A percentile compares a stretch with the other conserved stretches of the same genome.
Evolutionary conservation across 2,113 vertebrate species (phyloP).

Genomic region (Mellivora capensis): DNA sequence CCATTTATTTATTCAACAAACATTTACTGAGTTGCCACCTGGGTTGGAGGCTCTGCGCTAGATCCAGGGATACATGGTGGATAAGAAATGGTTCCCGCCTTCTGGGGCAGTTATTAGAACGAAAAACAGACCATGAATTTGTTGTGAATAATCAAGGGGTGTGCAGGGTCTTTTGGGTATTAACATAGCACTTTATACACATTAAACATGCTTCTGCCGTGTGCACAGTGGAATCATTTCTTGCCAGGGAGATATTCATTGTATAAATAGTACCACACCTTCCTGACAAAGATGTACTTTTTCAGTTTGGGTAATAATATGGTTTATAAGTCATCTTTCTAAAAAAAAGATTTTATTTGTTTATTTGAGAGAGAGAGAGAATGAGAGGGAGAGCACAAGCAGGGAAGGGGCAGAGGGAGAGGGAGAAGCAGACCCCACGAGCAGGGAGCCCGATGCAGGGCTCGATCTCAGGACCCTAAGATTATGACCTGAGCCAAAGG

Average conservation of each 20-base stretch:
- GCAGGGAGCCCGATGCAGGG: too few species aligned
- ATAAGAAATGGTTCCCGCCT: constrained; percentile 24
- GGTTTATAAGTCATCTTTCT: background rate
- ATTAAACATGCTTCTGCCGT: background rate
- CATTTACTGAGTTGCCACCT: background rate
- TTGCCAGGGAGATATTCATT: background rate
- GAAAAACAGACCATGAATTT: background rate
- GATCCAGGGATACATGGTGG: background rate
- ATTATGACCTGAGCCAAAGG: too few species aligned
- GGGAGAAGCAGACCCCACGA: too few species aligned
- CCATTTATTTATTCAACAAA: constrained; percentile 36
- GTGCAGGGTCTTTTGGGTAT: background rate
- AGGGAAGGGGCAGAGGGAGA: too few species aligned
- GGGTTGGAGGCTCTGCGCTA: background rate
- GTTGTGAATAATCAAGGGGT: background rate
- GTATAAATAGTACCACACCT: background rate
- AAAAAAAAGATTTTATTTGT: background rate
- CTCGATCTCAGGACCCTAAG: too few species aligned
- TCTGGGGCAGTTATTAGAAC: background rate
- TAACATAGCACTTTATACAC: background rate
- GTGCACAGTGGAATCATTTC: background rate
- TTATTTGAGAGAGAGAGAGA: background rate
- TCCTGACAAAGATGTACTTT: background rate
- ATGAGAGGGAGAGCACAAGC: too few species aligned
- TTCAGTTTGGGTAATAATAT: background rate